Evolutionary conservation across 64 coral and sea anemone genomes (phyloP).

Genomic region (Montipora foliosa): DNA sequence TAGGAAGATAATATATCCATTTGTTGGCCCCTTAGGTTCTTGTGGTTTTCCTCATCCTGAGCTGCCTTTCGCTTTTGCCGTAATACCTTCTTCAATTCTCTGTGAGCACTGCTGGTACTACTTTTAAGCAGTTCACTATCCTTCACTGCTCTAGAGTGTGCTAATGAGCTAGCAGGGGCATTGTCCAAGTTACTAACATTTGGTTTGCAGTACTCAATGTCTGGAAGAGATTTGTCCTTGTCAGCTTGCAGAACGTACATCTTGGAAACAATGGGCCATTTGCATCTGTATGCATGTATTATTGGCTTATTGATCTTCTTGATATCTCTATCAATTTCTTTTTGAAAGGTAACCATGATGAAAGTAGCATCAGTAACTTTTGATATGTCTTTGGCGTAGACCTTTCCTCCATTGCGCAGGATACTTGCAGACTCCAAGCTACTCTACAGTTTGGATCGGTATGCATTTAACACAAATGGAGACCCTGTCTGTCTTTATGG

Average conservation of each 20-base stretch:
- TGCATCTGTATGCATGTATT: slow-evolving; percentile 36
- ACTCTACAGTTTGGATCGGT: slow-evolving; percentile 28
- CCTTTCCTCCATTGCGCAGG: slow-evolving; percentile 42
- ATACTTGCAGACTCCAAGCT: slow-evolving; percentile 43
- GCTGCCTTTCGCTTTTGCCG: no score
- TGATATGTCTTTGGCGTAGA: slow-evolving; percentile 28
- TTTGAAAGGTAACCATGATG: slow-evolving; percentile 51
- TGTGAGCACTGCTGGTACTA: slow-evolving; percentile 14
- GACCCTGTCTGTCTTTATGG: neutral
- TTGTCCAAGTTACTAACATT: slow-evolving; percentile 33
- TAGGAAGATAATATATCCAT: slow-evolving; percentile 1
- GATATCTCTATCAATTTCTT: slow-evolving; percentile 38
- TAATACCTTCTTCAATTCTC: slow-evolving; percentile 6
- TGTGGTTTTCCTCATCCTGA: no score
- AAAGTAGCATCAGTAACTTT: slow-evolving; percentile 31
- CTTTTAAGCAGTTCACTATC: slow-evolving; percentile 33
- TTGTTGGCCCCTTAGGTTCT: no score
- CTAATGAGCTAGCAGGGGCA: slow-evolving; percentile 25
- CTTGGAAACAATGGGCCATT: slow-evolving; percentile 55
- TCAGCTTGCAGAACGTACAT: slow-evolving; percentile 33
- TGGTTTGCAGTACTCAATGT: slow-evolving; percentile 13
- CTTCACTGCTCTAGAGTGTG: slow-evolving; percentile 8
- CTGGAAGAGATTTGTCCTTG: slow-evolving; percentile 30
- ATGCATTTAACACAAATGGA: slow-evolving; percentile 37
- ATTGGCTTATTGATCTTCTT: slow-evolving; percentile 60